Base-by-base conservation (phyloP, 1,140 invertebrate genomes). In the Laodelphax striatellus region DNA sequence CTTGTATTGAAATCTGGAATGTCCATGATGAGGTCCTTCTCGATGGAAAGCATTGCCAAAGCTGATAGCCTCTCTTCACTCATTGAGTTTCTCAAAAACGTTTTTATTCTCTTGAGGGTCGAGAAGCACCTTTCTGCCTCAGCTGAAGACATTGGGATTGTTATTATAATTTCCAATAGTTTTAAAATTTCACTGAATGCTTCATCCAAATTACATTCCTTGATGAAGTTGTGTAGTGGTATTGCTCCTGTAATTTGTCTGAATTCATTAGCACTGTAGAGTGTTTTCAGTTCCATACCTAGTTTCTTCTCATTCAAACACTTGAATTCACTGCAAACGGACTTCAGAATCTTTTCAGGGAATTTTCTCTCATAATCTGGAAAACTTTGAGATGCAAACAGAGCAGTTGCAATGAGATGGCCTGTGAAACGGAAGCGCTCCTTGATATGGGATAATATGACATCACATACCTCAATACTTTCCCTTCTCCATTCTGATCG, bases 1-100 rank as follows among this genome's bases (percentile, higher is more conserved):
- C 57, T 62, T 42, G 68, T 56, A 62, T 68, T 65, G 55, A 70
- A 70, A 53, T 70, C 57, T 57, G 38, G 14, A 52, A 67, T 67
- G 17, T 66, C 54, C 28, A 52, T 58, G 21, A 66, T 46, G 11
- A 69, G 57, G 50, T 19, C 28, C 61, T 62, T 62, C 46, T 66
- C 60, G 9, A 65, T 62, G 1, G 56, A 62, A 6, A 58, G 38
- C 64, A 66, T 65, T 42, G 61, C 44, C 28, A 65, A 59, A n/a
- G 66, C 58, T 28, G 55, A 63, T 19, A 66, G 52, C 54, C 59
- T 50, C 9, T 62, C 62, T 55, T 64, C 54, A 24, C 22, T 34
- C 58, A 65, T 64, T 5, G 42, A 44, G 43, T 64, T 67, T 52
- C 60, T 22, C 19, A 64, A 53, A 52, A 55, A 65, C 8, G 64